phyloP scores from a whole-genome alignment of 2,797 vertebrate species.

The Alectoris magna region DNA sequence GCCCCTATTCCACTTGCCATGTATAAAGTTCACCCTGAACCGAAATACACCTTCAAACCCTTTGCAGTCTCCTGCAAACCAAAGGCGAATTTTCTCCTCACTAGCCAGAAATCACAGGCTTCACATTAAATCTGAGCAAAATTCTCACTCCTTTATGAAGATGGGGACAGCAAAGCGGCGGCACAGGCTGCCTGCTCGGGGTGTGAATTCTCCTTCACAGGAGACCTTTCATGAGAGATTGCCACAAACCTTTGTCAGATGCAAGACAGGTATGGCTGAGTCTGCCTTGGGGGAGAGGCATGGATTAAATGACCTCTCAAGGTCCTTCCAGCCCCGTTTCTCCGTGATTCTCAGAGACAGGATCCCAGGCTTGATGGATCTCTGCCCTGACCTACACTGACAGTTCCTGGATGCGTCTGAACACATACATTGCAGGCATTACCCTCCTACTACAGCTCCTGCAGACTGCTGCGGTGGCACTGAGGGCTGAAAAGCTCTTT shows the following conservation, averaged over 20 bases:
- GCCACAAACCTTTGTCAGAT: not conserved
- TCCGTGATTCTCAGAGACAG: constrained; percentile 51
- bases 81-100: not conserved
- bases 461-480: not conserved
- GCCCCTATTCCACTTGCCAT: not conserved
- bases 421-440: not conserved
- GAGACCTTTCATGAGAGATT: not conserved
- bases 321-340: constrained; percentile 16
- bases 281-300: constrained; percentile 8
- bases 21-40: not conserved
- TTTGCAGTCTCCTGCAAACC: not conserved
- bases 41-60: not conserved
- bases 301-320: constrained; percentile 62
- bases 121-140: not conserved
- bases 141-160: not conserved
- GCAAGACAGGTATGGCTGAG: constrained; percentile 37
- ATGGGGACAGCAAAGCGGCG: not conserved
- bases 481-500: constrained; percentile 21
- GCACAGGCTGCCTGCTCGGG: not conserved
- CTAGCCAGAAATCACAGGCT: not conserved
- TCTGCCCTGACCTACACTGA: constrained; percentile 54
- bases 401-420: constrained; percentile 48
- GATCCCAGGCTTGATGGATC: constrained; percentile 54
- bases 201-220: not conserved
- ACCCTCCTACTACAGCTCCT: not conserved